phyloP scores from a whole-genome alignment of 2,113 vertebrate genomes.

The Syngnathus typhle region DNA sequence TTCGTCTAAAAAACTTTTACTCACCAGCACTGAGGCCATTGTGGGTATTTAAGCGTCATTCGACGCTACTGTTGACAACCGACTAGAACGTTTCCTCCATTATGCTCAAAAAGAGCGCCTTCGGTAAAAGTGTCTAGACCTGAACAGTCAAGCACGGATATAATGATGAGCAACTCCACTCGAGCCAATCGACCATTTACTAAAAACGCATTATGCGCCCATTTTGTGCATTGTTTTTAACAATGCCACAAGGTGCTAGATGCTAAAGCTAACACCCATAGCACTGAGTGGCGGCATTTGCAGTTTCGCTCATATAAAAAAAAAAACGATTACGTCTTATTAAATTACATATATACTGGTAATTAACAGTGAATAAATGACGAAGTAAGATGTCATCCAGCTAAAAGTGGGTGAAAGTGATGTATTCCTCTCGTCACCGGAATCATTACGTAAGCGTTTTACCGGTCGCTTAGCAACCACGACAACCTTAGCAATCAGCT shows the following conservation, averaged over 20 bases:
- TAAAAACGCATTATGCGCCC: neutral
- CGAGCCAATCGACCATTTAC: neutral
- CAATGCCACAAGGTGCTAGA: neutral
- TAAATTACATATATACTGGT: neutral
- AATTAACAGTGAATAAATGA: neutral
- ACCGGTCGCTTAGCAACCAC: neutral
- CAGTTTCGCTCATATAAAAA: neutral
- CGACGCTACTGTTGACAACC: constrained; percentile 14
- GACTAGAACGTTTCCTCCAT: constrained; percentile 13
- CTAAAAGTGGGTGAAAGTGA: neutral
- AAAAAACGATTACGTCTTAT: neutral
- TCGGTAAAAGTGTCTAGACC: constrained; percentile 38
- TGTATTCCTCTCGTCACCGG: neutral
- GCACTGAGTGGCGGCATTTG: neutral
- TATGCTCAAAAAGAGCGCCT: constrained; percentile 50
- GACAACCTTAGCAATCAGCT: neutral
- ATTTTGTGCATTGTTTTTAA: neutral
- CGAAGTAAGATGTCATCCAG: neutral
- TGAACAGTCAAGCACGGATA: constrained; percentile 44
- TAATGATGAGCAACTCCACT: neutral
- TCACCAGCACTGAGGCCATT: constrained; percentile 72
- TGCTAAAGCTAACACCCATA: neutral
- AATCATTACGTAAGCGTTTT: neutral
- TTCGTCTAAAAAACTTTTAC: constrained; percentile 1
- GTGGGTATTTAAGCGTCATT: neutral